Evolutionary conservation across 2,797 vertebrate genomes (phyloP).

Genomic region (Eutrigla gurnardus): DNA sequence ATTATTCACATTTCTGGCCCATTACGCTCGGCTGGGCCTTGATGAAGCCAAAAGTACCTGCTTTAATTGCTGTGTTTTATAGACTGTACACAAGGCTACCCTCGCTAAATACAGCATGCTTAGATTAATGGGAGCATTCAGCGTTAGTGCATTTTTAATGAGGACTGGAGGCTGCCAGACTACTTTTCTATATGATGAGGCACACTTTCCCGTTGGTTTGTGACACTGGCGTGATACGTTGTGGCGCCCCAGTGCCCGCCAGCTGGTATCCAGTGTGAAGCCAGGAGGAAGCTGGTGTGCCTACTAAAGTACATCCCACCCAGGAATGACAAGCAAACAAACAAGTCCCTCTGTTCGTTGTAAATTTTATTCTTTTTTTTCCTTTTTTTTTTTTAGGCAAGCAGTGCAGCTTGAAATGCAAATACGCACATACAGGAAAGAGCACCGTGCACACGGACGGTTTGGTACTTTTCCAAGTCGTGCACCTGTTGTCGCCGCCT

Average conservation of each 20-base stretch:
- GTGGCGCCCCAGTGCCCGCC: conserved; percentile 69
- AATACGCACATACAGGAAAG: conserved; percentile 44
- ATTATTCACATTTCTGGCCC: conserved; percentile 71
- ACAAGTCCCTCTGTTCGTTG: conserved; percentile 33
- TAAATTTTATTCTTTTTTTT: background rate
- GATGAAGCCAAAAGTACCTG: conserved; percentile 80
- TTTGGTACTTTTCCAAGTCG: conserved; percentile 61
- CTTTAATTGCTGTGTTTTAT: conserved; percentile 84
- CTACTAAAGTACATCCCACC: conserved; percentile 52
- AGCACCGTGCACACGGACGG: conserved; percentile 17
- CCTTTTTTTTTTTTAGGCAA: conserved; percentile 8
- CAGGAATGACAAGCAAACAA: conserved; percentile 53
- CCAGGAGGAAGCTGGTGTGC: conserved; percentile 62
- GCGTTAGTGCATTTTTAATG: conserved; percentile 84
- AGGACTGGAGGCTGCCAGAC: conserved; percentile 80
- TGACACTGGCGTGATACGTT: conserved; percentile 68
- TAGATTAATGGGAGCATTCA: conserved; percentile 82
- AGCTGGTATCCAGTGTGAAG: conserved; percentile 77
- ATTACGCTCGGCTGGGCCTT: conserved; percentile 68
- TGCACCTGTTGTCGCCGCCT: conserved; percentile 67
- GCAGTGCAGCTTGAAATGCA: conserved; percentile 41
- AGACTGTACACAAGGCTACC: conserved; percentile 82
- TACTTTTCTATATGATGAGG: conserved; percentile 81
- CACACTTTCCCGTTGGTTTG: conserved; percentile 71
- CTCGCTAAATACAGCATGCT: conserved; percentile 78